Evolutionary conservation across 2,888 invertebrate species (phyloP), one percentile per base, ranked within the genome.

Genomic region (Cerastoderma edule): DNA sequence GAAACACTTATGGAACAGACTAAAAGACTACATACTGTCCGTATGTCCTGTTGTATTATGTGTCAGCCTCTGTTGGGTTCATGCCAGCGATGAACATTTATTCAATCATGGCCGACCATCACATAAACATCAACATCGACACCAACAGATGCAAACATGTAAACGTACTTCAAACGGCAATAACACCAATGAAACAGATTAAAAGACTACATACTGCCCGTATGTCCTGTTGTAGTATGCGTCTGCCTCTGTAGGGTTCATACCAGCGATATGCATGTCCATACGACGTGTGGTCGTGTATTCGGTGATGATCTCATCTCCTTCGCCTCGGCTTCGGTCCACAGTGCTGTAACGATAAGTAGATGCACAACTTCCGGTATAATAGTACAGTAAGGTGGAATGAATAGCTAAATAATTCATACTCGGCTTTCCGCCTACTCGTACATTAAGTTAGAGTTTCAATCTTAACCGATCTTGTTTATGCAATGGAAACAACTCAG

Each of bases 251-350:
- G 76, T 72, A 66, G 72, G 74, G 68, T 68, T 67, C 75, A 80
- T 74, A 46, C 80, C 75, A 39, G 72, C 72, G 50, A 80, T 54
- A 39, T 76, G 63, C 75, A 85, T 84, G 53, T 84, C 84, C n/a
- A 85, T 80, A 28, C 84, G 84, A 0, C 85, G 77, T 4, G 85
- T 82, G 22, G 81, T 83, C 35, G 84, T 84, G 64, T 83, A 84
- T 35, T 85, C 85, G 16, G 82, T 82, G 33, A 83, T 80, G 1
- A 83, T 77, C 50, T 83, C 80, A 19, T 80, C 83, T 3, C 78
- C 83, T 10, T 67, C 80, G 1, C 77, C 69, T 5, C 77, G 72
- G 39, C 65, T 71, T 35, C 74, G 54, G 19, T 82, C 78, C 2
- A 75, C 75, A 2, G 81, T 69, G 50, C 81, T 81, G 67, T n/a